These are phyloP conservation scores for Anoplolepis gracilipes DNA, from an alignment of 1,140 invertebrate genomes.

Conservation along the genomic window DNA sequence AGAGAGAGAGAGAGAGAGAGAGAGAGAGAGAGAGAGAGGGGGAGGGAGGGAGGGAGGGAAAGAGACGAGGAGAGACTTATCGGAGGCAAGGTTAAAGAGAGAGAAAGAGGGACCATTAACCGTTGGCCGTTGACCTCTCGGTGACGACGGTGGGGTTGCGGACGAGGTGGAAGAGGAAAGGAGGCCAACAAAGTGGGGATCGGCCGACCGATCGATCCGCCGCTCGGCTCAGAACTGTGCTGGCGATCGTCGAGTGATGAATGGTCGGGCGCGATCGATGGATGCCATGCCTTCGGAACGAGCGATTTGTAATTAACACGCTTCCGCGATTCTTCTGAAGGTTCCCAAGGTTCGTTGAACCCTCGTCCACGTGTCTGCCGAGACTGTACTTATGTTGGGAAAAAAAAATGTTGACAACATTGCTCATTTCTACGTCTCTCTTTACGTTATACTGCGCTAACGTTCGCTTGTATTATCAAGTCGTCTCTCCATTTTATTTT, in stretches of 20 bases:
- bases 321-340: conserved; percentile 34
- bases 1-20: neutral
- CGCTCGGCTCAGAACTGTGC: conserved; percentile 54
- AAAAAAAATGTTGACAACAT: too few species aligned
- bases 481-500: too few species aligned
- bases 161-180: conserved; percentile 40
- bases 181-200: conserved; percentile 49
- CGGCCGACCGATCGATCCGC: conserved; percentile 56
- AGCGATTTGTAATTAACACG: conserved; percentile 54
- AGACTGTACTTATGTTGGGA: too few species aligned
- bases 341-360: conserved; percentile 34
- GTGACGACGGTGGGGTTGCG: neutral
- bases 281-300: conserved; percentile 31
- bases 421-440: neutral
- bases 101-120: conserved; percentile 59
- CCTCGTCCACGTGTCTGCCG: too few species aligned
- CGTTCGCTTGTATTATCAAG: too few species aligned
- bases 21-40: conserved; percentile 52
- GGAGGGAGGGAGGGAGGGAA: too few species aligned
- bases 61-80: conserved; percentile 7
- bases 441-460: neutral
- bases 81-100: conserved; percentile 26
- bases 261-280: conserved; percentile 51
- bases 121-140: conserved; percentile 73
- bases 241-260: conserved; percentile 31